Evolutionary conservation across 2,113 vertebrate species (phyloP).

Genomic region (Ptychochromis oligacanthus): DNA sequence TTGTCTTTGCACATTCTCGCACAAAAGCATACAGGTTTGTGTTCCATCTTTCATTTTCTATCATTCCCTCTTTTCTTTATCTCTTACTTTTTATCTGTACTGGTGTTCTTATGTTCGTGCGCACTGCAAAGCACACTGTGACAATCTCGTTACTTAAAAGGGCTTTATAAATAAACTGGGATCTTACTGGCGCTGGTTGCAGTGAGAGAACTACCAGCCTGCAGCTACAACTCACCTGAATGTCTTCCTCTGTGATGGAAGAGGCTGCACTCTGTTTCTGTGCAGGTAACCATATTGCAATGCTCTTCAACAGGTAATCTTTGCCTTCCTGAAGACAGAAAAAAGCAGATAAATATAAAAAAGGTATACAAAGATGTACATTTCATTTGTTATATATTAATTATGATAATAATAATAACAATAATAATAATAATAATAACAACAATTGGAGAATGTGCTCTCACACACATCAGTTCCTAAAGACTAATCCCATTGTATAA

Average conservation of each 20-base stretch:
- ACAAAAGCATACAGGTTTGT: slow-evolving; percentile 25
- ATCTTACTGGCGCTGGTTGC: slow-evolving; percentile 23
- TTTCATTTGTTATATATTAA: not conserved
- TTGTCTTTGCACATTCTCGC: not conserved
- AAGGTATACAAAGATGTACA: not conserved
- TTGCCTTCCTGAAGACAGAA: slow-evolving; percentile 77
- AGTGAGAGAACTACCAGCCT: slow-evolving; percentile 19
- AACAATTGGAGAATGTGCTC: not conserved
- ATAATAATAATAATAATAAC: no score
- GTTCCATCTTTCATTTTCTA: slow-evolving; percentile 29
- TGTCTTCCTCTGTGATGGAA: slow-evolving; percentile 53
- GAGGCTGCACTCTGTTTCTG: slow-evolving; percentile 65
- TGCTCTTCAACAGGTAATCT: slow-evolving; percentile 81
- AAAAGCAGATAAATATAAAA: not conserved
- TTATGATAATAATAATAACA: no score
- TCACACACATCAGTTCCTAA: not conserved
- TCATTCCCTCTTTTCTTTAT: slow-evolving; percentile 41
- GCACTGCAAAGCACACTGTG: slow-evolving; percentile 32
- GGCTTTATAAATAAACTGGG: slow-evolving; percentile 51
- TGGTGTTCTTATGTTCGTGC: slow-evolving; percentile 46
- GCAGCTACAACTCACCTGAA: slow-evolving; percentile 70
- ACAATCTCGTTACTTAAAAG: slow-evolving; percentile 55
- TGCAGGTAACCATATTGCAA: slow-evolving; percentile 79
- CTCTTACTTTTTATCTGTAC: slow-evolving; percentile 41
- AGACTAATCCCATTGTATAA: not conserved